Evolutionary conservation across 92 coral and sea anemone genomes (phyloP).

Genomic region (Heliopora coerulea): DNA sequence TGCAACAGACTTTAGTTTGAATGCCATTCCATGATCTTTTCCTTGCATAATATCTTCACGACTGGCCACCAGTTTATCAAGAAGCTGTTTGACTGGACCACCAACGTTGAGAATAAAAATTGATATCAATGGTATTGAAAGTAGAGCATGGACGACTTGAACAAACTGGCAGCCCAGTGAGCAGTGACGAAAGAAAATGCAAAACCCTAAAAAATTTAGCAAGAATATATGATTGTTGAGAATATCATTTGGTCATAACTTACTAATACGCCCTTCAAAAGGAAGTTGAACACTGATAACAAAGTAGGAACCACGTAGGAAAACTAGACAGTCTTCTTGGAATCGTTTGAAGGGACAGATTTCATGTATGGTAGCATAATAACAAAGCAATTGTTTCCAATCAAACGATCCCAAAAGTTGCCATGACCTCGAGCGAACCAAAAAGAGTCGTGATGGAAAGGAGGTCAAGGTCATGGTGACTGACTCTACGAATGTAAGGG

Average conservation of each 20-base stretch:
- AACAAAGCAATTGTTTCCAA: too few relatives aligned
- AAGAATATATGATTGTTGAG: not conserved
- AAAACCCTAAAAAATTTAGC: conserved; percentile 8
- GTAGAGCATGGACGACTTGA: not conserved
- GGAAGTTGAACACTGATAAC: not conserved
- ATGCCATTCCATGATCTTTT: not conserved
- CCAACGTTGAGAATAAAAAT: conserved; percentile 1
- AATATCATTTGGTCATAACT: not conserved
- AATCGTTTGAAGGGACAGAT: too few relatives aligned
- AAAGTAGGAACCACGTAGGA: too few relatives aligned
- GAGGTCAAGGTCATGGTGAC: too few relatives aligned
- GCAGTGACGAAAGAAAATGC: not conserved
- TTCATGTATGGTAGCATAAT: too few relatives aligned
- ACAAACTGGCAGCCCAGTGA: not conserved
- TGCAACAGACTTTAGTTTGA: conserved; percentile 6
- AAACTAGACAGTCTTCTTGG: too few relatives aligned
- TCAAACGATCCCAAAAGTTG: too few relatives aligned
- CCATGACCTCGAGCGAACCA: too few relatives aligned
- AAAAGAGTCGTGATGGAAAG: too few relatives aligned
- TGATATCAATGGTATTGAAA: not conserved
- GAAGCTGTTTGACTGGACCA: not conserved
- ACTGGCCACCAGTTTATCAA: not conserved
- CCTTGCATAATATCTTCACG: not conserved
- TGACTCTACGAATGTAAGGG: too few relatives aligned
- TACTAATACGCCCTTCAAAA: not conserved